A percentile compares a stretch with the other conserved stretches of the same genome.
These are phyloP conservation scores for Hermaeophaga mercurialis DNA, from an alignment of 2,888 invertebrate genomes.

Conservation along the genomic window DNA sequence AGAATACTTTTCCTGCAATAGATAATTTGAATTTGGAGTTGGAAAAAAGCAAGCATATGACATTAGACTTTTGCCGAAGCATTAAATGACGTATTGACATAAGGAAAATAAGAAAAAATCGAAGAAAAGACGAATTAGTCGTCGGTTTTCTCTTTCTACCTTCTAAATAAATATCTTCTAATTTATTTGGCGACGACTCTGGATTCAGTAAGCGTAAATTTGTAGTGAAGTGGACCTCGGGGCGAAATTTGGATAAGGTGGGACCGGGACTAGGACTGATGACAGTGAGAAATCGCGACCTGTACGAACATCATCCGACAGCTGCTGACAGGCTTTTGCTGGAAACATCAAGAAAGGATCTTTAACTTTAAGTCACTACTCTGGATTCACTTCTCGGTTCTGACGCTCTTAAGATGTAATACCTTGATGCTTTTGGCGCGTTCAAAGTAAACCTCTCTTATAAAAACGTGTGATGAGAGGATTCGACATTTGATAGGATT, in stretches of 20 bases:
- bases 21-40: too few species aligned
- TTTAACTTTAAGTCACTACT: slow-evolving; percentile 36
- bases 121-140: neutral
- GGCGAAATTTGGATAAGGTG: slow-evolving; percentile 54
- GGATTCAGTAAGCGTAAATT: slow-evolving; percentile 40
- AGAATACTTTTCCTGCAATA: too few species aligned
- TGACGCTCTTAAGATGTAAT: slow-evolving; percentile 33
- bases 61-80: too few species aligned
- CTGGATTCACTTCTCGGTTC: slow-evolving; percentile 27
- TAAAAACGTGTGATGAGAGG: slow-evolving; percentile 22
- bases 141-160: neutral
- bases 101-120: neutral
- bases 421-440: slow-evolving; percentile 27
- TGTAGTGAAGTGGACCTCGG: slow-evolving; percentile 46
- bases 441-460: slow-evolving; percentile 25
- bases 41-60: too few species aligned
- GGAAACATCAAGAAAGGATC: slow-evolving; percentile 44
- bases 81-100: neutral
- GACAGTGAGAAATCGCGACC: slow-evolving; percentile 55
- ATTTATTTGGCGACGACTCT: slow-evolving; percentile 22
- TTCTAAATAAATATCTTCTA: neutral
- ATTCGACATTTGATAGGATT: neutral
- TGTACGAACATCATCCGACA: slow-evolving; percentile 49
- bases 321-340: slow-evolving; percentile 51
- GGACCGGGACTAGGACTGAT: slow-evolving; percentile 36